Percentiles rank a stretch among this genome's conserved stretches.
These are phyloP conservation scores for Myotis planiceps DNA, from an alignment of 2,797 vertebrate genomes.

Conservation along the genomic window DNA sequence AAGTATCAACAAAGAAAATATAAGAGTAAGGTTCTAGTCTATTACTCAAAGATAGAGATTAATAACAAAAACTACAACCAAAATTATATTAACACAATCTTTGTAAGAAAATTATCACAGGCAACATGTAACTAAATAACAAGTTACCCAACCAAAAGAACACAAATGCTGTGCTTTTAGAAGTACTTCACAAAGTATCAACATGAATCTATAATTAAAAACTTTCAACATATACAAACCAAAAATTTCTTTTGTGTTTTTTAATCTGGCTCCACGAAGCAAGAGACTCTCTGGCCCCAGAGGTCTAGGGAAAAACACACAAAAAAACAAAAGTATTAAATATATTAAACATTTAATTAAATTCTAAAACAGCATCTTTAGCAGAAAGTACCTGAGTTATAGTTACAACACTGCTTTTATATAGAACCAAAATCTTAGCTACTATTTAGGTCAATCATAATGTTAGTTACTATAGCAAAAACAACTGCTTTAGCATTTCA, in stretches of 20 bases:
- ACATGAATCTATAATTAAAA: slow-evolving; percentile 49
- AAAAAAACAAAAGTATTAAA: slow-evolving; percentile 57
- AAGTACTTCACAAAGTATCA: slow-evolving; percentile 54
- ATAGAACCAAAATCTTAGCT: slow-evolving; percentile 48
- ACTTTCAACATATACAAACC: slow-evolving; percentile 89
- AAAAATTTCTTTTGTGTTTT: slow-evolving; percentile 99
- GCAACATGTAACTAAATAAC: slow-evolving; percentile 9
- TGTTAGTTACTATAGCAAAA: slow-evolving; percentile 55
- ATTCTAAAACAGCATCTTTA: slow-evolving; percentile 58
- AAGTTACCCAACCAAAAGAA: slow-evolving; percentile 36
- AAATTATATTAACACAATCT: slow-evolving; percentile 5
- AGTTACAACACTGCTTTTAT: slow-evolving; percentile 41
- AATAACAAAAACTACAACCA: background rate
- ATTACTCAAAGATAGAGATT: background rate
- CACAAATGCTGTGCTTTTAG: slow-evolving; percentile 21
- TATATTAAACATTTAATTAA: slow-evolving; percentile 55
- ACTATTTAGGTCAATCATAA: background rate
- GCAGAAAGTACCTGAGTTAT: slow-evolving; percentile 4
- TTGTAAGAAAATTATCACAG: slow-evolving; percentile 45
- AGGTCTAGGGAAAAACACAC: slow-evolving; percentile 88
- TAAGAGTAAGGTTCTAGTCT: background rate
- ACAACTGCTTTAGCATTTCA: slow-evolving; percentile 46
- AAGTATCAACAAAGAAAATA: background rate
- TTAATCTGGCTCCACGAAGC: slow-evolving; percentile 97
- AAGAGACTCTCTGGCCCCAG: slow-evolving; percentile 97